Conservation (phyloP, 2,797 vertebrate genomes). For the Loriculus beryllinus region DNA sequence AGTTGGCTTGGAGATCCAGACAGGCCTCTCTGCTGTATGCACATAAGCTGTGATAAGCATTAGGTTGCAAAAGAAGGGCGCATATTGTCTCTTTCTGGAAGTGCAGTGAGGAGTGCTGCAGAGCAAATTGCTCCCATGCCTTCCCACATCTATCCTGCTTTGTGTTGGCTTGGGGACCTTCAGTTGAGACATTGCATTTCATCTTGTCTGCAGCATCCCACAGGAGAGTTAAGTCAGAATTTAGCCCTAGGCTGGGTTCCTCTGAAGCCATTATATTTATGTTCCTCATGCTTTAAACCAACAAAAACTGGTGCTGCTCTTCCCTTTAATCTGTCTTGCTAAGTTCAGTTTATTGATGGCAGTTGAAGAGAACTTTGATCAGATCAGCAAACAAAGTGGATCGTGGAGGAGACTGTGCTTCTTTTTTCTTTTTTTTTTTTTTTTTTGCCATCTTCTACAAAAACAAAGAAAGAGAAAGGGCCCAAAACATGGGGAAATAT, state of each 20-base stretch:
- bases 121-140: slow-evolving; percentile 28
- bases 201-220: slow-evolving; percentile 44
- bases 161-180: slow-evolving; percentile 28
- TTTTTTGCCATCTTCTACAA: not conserved
- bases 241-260: slow-evolving; percentile 40
- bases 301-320: slow-evolving; percentile 17
- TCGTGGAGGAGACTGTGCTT: not conserved
- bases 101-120: not conserved
- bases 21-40: not conserved
- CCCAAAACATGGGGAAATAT: not conserved
- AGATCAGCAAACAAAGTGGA: not conserved
- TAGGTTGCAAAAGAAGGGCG: not conserved
- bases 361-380: not conserved
- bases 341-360: slow-evolving; percentile 39
- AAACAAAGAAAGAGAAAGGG: not conserved
- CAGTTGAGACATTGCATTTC: not conserved
- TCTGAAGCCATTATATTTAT: slow-evolving; percentile 36
- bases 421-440: not conserved
- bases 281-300: slow-evolving; percentile 19
- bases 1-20: not conserved
- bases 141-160: slow-evolving; percentile 33
- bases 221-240: slow-evolving; percentile 44
- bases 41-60: not conserved
- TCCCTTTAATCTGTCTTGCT: slow-evolving; percentile 24
- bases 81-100: not conserved